phyloP scores from a whole-genome alignment of 1,140 invertebrate species.

The Scylla paramamosain region DNA sequence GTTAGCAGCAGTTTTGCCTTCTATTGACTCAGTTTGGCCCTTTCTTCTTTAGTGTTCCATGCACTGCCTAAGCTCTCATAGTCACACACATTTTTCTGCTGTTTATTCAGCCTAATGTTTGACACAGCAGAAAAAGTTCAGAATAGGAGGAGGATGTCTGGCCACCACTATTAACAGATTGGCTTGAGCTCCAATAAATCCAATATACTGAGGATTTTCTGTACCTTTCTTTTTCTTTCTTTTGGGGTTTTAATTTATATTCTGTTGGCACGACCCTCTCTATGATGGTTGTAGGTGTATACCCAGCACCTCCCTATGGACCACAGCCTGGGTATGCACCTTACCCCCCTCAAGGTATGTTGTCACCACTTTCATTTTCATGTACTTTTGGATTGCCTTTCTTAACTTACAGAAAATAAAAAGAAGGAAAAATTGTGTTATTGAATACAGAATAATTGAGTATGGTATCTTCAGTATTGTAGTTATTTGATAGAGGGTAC shows the following conservation, averaged over 20 bases:
- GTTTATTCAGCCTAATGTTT: too few relatives aligned
- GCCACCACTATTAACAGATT: too few relatives aligned
- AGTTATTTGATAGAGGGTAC: too few relatives aligned
- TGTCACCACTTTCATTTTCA: background rate
- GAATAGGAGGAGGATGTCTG: too few relatives aligned
- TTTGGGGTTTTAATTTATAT: background rate
- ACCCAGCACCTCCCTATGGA: slow-evolving; percentile 41
- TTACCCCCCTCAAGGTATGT: slow-evolving; percentile 62
- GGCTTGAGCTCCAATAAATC: too few relatives aligned
- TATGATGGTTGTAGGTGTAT: slow-evolving; percentile 41
- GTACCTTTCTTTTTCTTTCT: background rate
- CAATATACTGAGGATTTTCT: background rate
- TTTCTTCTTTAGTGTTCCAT: too few relatives aligned
- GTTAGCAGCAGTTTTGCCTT: too few relatives aligned
- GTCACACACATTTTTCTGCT: too few relatives aligned
- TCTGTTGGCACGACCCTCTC: slow-evolving; percentile 15
- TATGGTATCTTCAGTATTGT: too few relatives aligned
- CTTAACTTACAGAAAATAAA: background rate
- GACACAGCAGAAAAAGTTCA: too few relatives aligned
- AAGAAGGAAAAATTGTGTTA: background rate
- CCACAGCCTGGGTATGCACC: slow-evolving; percentile 64
- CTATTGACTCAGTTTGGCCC: too few relatives aligned
- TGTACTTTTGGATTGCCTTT: background rate
- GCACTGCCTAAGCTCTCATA: too few relatives aligned
- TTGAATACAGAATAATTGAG: background rate